Conservation (phyloP, 2,113 vertebrate species). For the Oncorhynchus gorbuscha region DNA sequence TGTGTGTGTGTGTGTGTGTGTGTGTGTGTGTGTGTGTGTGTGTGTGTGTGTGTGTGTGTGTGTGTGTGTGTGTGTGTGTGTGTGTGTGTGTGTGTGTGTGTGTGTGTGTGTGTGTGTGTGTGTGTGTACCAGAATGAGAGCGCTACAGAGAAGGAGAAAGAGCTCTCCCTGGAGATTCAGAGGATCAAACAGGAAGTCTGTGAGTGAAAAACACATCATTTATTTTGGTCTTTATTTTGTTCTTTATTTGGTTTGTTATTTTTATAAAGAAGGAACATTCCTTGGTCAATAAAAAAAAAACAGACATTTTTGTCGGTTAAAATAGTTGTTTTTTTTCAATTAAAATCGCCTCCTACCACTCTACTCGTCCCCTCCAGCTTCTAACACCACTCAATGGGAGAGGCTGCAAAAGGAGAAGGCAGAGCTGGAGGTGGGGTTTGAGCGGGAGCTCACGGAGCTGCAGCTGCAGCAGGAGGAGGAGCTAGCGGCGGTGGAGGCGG, state of each 20-base stretch:
- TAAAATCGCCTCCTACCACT: background rate
- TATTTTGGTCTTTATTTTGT: background rate
- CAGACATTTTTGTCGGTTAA: background rate
- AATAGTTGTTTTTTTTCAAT: background rate
- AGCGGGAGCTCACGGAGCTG: slow-evolving; percentile 80
- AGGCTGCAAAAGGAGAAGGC: slow-evolving; percentile 85
- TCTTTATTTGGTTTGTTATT: too few relatives aligned
- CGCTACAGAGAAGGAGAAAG: slow-evolving; percentile 81
- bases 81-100: background rate
- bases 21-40: slow-evolving; percentile 34
- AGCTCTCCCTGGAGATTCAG: slow-evolving; percentile 81
- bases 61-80: background rate
- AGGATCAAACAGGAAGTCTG: slow-evolving; percentile 90
- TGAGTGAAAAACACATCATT: slow-evolving; percentile 72
- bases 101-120: slow-evolving; percentile 3
- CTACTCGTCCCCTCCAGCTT: slow-evolving; percentile 64
- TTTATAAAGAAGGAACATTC: background rate
- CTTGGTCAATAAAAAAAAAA: background rate
- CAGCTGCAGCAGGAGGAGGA: slow-evolving; percentile 83
- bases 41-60: background rate
- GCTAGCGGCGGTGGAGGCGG: slow-evolving; percentile 78
- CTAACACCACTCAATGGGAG: slow-evolving; percentile 76
- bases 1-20: background rate
- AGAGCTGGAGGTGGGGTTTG: slow-evolving; percentile 81
- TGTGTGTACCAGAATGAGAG: slow-evolving; percentile 82